phyloP scores from a whole-genome alignment of 2,797 vertebrate species.

The Parauchenoglanis punctatus region DNA sequence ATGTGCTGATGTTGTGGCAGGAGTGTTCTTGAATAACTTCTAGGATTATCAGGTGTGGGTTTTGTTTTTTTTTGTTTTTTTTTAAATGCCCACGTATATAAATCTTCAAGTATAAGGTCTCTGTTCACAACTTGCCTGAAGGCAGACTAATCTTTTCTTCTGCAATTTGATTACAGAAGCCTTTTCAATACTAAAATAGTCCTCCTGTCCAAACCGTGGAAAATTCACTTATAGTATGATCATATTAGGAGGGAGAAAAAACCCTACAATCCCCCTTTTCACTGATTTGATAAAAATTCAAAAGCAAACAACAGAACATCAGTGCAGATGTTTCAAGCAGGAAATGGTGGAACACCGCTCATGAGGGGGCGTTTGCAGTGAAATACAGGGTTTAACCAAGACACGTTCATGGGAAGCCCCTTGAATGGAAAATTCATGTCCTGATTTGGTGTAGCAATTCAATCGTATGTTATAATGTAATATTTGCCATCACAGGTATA shows the following conservation, averaged over 20 bases:
- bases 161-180: neutral
- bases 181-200: conserved; percentile 11
- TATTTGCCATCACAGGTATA: neutral
- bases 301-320: neutral
- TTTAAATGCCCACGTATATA: neutral
- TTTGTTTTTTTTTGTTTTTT: neutral
- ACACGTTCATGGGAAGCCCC: conserved; percentile 26
- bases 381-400: neutral
- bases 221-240: conserved; percentile 34
- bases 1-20: conserved; percentile 5
- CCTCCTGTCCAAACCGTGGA: neutral
- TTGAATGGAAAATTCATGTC: neutral
- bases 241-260: neutral
- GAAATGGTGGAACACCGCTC: conserved; percentile 28
- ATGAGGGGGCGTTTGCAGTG: conserved; percentile 31
- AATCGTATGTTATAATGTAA: neutral
- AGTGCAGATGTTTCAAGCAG: conserved; percentile 19
- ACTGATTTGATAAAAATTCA: neutral
- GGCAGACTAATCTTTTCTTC: conserved; percentile 26
- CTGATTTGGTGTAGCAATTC: neutral
- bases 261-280: neutral
- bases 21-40: conserved; percentile 34
- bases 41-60: neutral
- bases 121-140: neutral
- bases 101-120: neutral